Evolutionary conservation across 2,888 invertebrate species (phyloP), one percentile per base, ranked within the genome.

Genomic region (Sesia bembeciformis): DNA sequence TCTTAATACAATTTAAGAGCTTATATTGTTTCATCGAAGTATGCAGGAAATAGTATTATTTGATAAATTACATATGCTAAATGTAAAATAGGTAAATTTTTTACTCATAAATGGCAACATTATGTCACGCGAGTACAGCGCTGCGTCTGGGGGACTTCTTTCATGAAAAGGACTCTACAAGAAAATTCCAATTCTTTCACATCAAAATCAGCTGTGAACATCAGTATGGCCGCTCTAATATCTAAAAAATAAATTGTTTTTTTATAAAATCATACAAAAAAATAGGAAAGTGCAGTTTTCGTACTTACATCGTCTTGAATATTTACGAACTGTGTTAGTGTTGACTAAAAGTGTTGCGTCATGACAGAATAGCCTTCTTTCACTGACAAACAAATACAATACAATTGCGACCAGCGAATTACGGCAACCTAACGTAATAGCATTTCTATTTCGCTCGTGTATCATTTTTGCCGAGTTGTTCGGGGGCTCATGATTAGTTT

Each of bases 121-220:
- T n/a, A n/a, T n/a, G n/a, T n/a, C n/a, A n/a, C n/a, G n/a, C n/a
- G n/a, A n/a, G n/a, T n/a, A n/a, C n/a, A n/a, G n/a, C n/a, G n/a
- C n/a, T n/a, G n/a, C n/a, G n/a, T n/a, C n/a, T n/a, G n/a, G n/a
- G n/a, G n/a, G n/a, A n/a, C n/a, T n/a, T n/a, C n/a, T n/a, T n/a
- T n/a, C n/a, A n/a, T n/a, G n/a, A n/a, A n/a, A n/a, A n/a, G n/a
- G n/a, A n/a, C n/a, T n/a, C n/a, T n/a, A 23, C 23, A 23, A 23
- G 23, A 23, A 23, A 23, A 23, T 23, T 23, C 23, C 23, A 76
- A 75, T 80, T 84, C 82, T 77, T 76, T 84, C 81, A 86, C 78
- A 84, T 88, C 88, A 88, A 89, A 90, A 90, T 90, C 90, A 90
- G 90, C 90, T 90, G 90, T 90, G 85, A 83, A 84, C 83, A 82